phyloP scores from a whole-genome alignment of 2,113 vertebrate species.

The Cavia porcellus region DNA sequence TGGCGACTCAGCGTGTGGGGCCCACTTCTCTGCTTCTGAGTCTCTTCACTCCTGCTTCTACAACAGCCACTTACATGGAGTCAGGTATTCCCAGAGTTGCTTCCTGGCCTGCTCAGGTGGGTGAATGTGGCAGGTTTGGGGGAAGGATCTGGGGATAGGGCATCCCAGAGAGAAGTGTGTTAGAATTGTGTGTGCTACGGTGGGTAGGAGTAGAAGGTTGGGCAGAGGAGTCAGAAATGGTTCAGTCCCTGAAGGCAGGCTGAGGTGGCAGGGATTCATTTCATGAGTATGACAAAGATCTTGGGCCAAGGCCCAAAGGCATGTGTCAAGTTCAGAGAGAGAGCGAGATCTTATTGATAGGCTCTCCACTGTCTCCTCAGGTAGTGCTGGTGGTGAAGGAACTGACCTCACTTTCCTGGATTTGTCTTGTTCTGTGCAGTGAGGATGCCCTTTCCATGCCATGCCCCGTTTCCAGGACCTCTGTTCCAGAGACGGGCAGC shows the following conservation, averaged over 20 bases:
- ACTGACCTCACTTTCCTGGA: neutral
- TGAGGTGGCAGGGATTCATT: neutral
- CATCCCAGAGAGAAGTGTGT: neutral
- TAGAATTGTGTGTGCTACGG: neutral
- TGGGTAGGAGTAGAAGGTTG: neutral
- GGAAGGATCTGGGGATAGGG: neutral
- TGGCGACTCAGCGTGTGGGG: neutral
- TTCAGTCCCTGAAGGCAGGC: neutral
- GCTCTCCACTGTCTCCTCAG: neutral
- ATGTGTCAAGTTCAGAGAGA: constrained; percentile 33
- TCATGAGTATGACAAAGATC: constrained; percentile 23
- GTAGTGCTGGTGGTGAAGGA: neutral
- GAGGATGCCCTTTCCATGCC: too few relatives aligned
- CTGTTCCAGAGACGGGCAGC: neutral
- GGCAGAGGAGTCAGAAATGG: constrained; percentile 6
- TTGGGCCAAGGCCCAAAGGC: constrained; percentile 2
- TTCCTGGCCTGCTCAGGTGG: neutral
- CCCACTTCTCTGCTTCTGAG: neutral
- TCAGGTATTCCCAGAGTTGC: neutral
- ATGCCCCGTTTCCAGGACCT: neutral
- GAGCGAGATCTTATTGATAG: neutral
- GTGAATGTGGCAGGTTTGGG: neutral
- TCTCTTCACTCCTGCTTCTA: neutral
- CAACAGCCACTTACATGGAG: neutral
- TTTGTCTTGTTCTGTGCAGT: neutral